A percentile compares a stretch with the other conserved stretches of the same genome.
Evolutionary conservation across 2,113 vertebrate species (phyloP).

Genomic region (Coryphaenoides rupestris): DNA sequence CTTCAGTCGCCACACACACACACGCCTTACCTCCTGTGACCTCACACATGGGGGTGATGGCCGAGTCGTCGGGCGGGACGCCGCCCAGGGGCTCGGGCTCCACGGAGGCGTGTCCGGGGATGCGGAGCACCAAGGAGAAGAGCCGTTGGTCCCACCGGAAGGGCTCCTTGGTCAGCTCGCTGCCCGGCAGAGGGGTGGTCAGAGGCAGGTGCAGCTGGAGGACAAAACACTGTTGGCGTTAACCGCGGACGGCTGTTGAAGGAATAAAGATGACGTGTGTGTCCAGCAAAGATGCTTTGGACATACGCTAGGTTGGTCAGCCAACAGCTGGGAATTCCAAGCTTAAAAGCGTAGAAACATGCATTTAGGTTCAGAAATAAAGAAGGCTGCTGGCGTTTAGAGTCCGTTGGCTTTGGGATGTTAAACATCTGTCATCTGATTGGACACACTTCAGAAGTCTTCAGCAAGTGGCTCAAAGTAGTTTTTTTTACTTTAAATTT

Average conservation of each 20-base stretch:
- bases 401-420: too few species aligned
- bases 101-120: conserved; percentile 80
- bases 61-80: conserved; percentile 86
- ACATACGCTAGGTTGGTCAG: too few species aligned
- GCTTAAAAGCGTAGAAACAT: too few species aligned
- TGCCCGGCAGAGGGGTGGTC: conserved; percentile 90
- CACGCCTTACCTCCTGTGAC: conserved; percentile 83
- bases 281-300: too few species aligned
- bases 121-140: conserved; percentile 86
- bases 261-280: not conserved
- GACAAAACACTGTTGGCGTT: not conserved
- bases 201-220: conserved; percentile 89
- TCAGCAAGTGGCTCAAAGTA: too few species aligned
- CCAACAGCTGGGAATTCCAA: too few species aligned
- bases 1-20: conserved; percentile 18
- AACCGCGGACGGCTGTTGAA: not conserved
- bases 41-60: conserved; percentile 94
- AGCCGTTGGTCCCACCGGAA: conserved; percentile 95
- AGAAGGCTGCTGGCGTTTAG: too few species aligned
- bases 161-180: conserved; percentile 92
- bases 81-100: conserved; percentile 83
- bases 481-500: too few species aligned
- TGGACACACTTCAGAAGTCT: too few species aligned
- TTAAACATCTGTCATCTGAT: too few species aligned
- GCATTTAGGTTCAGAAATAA: too few species aligned